A percentile compares a stretch with the other conserved stretches of the same genome.
Evolutionary conservation across 2,888 invertebrate species (phyloP).

Genomic region (Erynnis tages): DNA sequence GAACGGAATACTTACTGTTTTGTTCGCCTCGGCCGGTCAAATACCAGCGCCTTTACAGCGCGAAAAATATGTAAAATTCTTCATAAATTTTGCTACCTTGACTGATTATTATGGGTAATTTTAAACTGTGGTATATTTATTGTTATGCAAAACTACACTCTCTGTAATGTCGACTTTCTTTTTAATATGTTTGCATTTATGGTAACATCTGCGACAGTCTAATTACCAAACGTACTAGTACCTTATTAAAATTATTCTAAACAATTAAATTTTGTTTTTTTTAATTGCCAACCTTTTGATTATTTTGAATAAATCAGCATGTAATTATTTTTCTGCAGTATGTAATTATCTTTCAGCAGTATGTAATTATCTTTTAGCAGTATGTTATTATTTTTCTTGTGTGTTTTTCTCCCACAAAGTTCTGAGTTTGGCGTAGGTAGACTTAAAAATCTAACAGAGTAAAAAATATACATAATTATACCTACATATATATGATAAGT

Average conservation of each 20-base stretch:
- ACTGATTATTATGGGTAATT: conserved; percentile 27
- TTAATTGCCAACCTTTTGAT: no score
- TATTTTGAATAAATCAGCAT: no score
- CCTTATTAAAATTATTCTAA: conserved; percentile 34
- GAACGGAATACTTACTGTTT: background rate
- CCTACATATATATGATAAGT: no score
- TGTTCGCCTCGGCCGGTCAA: conserved; percentile 10
- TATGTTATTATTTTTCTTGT: no score
- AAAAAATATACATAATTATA: no score
- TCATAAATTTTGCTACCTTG: conserved; percentile 20
- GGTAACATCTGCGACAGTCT: conserved; percentile 30
- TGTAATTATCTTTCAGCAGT: no score
- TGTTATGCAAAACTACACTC: background rate
- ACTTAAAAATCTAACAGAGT: no score
- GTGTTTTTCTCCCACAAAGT: no score
- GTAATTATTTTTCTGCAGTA: no score
- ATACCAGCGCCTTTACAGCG: conserved; percentile 19
- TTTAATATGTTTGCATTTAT: conserved; percentile 27
- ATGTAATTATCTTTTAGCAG: no score
- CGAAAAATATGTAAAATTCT: conserved; percentile 11
- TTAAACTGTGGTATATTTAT: conserved; percentile 16
- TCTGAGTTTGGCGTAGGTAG: no score
- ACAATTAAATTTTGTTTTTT: conserved; percentile 19
- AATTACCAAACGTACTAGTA: conserved; percentile 44
- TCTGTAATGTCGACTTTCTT: conserved; percentile 4